phyloP scores from a whole-genome alignment of 2,888 invertebrate genomes.

The Heteromurus nitidus region DNA sequence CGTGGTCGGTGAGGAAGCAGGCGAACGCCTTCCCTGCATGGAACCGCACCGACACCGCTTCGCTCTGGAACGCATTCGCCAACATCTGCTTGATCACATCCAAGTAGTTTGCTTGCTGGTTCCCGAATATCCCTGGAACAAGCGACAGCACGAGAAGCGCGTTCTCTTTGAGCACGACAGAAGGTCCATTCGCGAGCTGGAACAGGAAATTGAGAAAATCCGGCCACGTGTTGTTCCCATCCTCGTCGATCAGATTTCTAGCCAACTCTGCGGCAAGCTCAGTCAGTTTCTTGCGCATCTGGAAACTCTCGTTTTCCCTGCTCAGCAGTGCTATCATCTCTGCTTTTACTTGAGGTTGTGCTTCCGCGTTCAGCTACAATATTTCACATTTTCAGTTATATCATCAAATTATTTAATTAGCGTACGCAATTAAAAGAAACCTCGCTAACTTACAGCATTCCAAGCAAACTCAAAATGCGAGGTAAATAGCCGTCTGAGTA shows the following conservation, averaged over 20 bases:
- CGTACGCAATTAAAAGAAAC: no score
- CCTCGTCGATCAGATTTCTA: constrained; percentile 94
- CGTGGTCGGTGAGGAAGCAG: constrained; percentile 92
- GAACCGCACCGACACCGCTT: constrained; percentile 74
- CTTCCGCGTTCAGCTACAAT: constrained; percentile 84
- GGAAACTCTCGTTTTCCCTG: constrained; percentile 85
- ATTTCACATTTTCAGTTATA: no score
- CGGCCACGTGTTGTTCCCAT: constrained; percentile 97
- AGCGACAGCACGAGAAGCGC: constrained; percentile 96
- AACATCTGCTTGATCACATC: constrained; percentile 97
- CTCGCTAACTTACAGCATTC: constrained; percentile 82
- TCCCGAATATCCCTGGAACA: constrained; percentile 97
- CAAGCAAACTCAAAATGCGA: constrained; percentile 84
- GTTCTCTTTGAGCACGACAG: constrained; percentile 90
- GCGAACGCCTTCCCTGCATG: constrained; percentile 79
- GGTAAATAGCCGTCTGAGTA: constrained; percentile 91
- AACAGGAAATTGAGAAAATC: constrained; percentile 95
- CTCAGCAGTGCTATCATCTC: constrained; percentile 90
- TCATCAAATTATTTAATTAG: neutral
- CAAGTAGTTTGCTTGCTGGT: constrained; percentile 92
- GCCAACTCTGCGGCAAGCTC: constrained; percentile 92
- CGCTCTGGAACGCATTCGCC: constrained; percentile 85
- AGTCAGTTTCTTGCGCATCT: constrained; percentile 89
- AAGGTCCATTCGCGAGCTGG: constrained; percentile 91
- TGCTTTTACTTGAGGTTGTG: constrained; percentile 88